Evolutionary conservation across 2,113 vertebrate species (phyloP), one percentile per base, ranked within the genome.

Genomic region (Struthio camelus): DNA sequence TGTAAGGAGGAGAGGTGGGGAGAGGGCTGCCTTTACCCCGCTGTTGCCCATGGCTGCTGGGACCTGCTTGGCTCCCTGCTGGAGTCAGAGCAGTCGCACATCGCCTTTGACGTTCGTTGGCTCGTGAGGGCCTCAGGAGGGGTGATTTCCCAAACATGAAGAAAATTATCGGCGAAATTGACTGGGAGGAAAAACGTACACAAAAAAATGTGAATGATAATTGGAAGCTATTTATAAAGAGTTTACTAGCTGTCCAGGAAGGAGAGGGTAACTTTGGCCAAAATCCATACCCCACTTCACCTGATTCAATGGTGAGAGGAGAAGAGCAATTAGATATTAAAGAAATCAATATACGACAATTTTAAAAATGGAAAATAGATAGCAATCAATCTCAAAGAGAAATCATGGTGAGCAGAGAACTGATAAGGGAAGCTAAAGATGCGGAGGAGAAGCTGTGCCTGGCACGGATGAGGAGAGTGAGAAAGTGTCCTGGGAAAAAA

Each of bases 321-420:
- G 91, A 96, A 94, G 71, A 87, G 93, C 93, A 95, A 96, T 96
- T 95, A 96, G 84, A 79, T 97, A 92, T 85, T 95, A 71, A 71
- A 91, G 95, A 96, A 96, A 97, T 92, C 89, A 77, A 96, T 96
- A 91, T n/a, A 82, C 64, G 79, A 90, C 91, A 93, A 96, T 96
- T 96, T 58, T 89, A 96, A 95, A 94, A 95, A 93, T 36, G 87
- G 89, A 58, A 91, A 93, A 95, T 48, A 80, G 94, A 90, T 93
- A 96, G 54, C 85, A 77, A 40, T 95, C 93, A 87, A 53, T 95
- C 0, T 1, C 59, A 89, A 64, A 36, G 91, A 93, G 89, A 85
- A 96, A 56, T 54, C 5, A 5, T 28, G 32, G 27, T 0, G 40
- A 34, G 62, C 48, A 32, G 81, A 79, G 70, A 93, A 56, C 1